Percentiles rank a stretch among this genome's conserved stretches.
These are phyloP conservation scores for Phylloscopus trochilus DNA, from an alignment of 2,113 vertebrate species.

Conservation along the genomic window DNA sequence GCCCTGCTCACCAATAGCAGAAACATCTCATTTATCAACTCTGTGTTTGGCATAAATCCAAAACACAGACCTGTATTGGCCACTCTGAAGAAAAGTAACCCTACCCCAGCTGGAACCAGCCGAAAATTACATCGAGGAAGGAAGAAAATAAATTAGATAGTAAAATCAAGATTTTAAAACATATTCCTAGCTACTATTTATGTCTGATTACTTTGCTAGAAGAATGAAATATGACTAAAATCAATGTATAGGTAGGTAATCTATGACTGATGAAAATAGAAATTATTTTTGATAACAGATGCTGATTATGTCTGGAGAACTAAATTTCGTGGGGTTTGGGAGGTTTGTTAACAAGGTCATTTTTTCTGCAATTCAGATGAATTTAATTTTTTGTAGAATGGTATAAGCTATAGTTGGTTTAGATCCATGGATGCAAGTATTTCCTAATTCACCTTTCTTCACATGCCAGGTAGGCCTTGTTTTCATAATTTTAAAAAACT, in stretches of 20 bases:
- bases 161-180: not conserved
- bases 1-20: not conserved
- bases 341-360: not conserved
- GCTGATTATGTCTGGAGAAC: not conserved
- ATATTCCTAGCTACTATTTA: not conserved
- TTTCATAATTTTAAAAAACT: not conserved
- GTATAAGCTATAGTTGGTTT: not conserved
- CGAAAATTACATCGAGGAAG: not conserved
- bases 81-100: not conserved
- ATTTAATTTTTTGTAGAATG: not conserved
- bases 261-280: not conserved
- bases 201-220: not conserved
- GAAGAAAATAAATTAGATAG: not conserved
- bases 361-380: not conserved
- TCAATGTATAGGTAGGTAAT: not conserved
- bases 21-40: not conserved
- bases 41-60: not conserved
- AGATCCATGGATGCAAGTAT: not conserved
- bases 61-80: accelerated
- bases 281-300: not conserved
- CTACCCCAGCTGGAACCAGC: not conserved
- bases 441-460: not conserved
- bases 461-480: not conserved
- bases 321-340: not conserved
- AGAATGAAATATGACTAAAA: constrained; percentile 19